These are phyloP conservation scores for Porites divaricata DNA, from an alignment of 92 coral and sea anemone genomes.

Conservation along the genomic window DNA sequence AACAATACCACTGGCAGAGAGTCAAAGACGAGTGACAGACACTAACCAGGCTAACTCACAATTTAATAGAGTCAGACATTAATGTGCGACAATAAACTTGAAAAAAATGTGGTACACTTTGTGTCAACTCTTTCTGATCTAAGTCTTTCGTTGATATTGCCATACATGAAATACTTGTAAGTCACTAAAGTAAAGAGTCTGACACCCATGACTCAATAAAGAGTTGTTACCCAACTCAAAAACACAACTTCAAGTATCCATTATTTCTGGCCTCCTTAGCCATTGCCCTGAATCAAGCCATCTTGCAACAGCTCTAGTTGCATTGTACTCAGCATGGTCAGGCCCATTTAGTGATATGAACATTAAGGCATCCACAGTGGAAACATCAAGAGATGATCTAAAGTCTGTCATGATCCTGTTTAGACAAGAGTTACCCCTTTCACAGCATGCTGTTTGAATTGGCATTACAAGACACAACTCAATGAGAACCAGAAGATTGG, in stretches of 20 bases:
- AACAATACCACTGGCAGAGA: conserved; percentile 49
- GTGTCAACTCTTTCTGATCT: conserved; percentile 39
- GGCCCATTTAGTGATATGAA: conserved; percentile 46
- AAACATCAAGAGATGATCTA: conserved; percentile 35
- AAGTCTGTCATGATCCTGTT: conserved; percentile 49
- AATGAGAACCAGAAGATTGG: conserved; percentile 30
- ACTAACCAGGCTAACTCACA: conserved; percentile 15
- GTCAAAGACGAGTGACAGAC: conserved; percentile 52
- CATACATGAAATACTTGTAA: conserved; percentile 45
- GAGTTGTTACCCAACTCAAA: conserved; percentile 39
- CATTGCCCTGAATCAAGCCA: conserved; percentile 37
- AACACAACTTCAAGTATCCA: conserved; percentile 28
- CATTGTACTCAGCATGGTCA: conserved; percentile 23
- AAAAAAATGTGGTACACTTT: conserved; percentile 22
- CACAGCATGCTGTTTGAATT: conserved; percentile 43
- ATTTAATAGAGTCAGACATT: conserved; percentile 33
- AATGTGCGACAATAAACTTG: conserved; percentile 35
- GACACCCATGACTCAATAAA: conserved; percentile 43
- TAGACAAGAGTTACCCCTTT: conserved; percentile 36
- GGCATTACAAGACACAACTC: conserved; percentile 56
- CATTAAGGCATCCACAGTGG: conserved; percentile 40
- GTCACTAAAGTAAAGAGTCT: conserved; percentile 51
- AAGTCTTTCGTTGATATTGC: conserved; percentile 43
- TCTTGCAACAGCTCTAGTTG: conserved; percentile 37
- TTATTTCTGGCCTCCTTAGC: conserved; percentile 50